phyloP scores from a whole-genome alignment of 2,113 vertebrate genomes.

The Stegastes partitus region DNA sequence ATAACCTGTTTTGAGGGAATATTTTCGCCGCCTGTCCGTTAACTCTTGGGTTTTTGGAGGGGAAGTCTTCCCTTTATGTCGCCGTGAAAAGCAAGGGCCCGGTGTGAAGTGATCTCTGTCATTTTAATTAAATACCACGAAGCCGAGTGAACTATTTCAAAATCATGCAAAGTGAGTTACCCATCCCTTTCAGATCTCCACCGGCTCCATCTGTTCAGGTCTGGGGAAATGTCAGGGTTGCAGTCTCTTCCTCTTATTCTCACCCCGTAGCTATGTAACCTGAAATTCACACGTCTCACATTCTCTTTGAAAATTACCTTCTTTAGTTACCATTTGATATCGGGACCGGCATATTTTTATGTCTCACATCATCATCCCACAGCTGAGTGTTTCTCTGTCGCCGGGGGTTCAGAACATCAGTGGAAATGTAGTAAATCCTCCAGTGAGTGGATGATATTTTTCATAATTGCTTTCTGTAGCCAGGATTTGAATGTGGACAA shows the following conservation, averaged over 20 bases:
- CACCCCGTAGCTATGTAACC: neutral
- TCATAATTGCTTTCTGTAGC: constrained; percentile 4
- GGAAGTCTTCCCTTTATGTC: neutral
- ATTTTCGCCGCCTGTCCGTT: neutral
- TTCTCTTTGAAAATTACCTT: constrained; percentile 32
- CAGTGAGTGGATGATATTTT: neutral
- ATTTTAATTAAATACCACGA: constrained; percentile 27
- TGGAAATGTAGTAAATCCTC: constrained; percentile 18
- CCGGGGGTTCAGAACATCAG: constrained; percentile 1
- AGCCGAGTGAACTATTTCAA: constrained; percentile 26
- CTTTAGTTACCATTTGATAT: constrained; percentile 12
- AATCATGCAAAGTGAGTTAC: constrained; percentile 53
- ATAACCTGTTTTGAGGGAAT: too few relatives aligned
- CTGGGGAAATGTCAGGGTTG: constrained; percentile 22
- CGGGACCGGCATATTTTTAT: neutral
- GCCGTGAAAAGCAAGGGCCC: constrained; percentile 7
- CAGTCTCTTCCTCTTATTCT: neutral
- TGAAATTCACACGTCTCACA: constrained; percentile 29
- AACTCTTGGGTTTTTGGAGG: neutral
- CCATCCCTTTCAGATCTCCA: constrained; percentile 1
- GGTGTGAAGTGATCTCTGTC: constrained; percentile 20
- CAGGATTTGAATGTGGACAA: constrained; percentile 8
- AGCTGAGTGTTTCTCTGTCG: constrained; percentile 16
- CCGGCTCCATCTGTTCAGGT: constrained; percentile 26
- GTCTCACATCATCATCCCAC: neutral